Evolutionary conservation across 1,140 invertebrate genomes (phyloP), one percentile per base, ranked within the genome.

Genomic region (Eupeodes corollae): DNA sequence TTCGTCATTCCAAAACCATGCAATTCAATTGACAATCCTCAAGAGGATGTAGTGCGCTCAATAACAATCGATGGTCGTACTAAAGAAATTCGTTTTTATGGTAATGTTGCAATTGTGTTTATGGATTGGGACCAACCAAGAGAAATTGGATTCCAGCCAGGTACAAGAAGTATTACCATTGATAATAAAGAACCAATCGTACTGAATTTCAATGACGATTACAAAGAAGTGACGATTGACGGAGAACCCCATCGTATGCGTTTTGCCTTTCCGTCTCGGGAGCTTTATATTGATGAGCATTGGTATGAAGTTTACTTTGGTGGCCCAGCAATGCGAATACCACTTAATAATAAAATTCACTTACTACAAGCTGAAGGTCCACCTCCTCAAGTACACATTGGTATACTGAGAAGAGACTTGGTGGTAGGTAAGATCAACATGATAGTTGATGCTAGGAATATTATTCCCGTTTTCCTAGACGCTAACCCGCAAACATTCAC

Each of bases 231-330:
- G 26, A 73, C 77, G 8, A 75, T 86, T 14, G 81, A 84, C 51
- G 83, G 84, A 6, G 71, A 79, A 64, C 63, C 76, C 8, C 83
- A 87, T 60, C 78, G 81, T 49, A 85, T 98, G 30, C 77, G 84
- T 54, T 84, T 98, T 50, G 94, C 95, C 32, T 87, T 85, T 16
- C 93, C 93, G 0, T 92, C 90, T 0, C 75, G 91, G 44, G 93
- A 98, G 67, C 71, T 99, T 1, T 91, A 84, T 53, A 82, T 98
- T 21, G 88, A 97, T 67, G 84, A 83, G 15, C 73, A 77, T 30
- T 86, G 82, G 75, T 93, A 89, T 57, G 86, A 91, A 59, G 88
- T 88, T 59, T 87, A 84, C 54, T 96, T 98, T 68, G 92, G 91
- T 42, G 91, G 91, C 5, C 83, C 88, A 35, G 82, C 88, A 1